Evolutionary conservation across 2,888 invertebrate species (phyloP).

Genomic region (Pterostichus niger): DNA sequence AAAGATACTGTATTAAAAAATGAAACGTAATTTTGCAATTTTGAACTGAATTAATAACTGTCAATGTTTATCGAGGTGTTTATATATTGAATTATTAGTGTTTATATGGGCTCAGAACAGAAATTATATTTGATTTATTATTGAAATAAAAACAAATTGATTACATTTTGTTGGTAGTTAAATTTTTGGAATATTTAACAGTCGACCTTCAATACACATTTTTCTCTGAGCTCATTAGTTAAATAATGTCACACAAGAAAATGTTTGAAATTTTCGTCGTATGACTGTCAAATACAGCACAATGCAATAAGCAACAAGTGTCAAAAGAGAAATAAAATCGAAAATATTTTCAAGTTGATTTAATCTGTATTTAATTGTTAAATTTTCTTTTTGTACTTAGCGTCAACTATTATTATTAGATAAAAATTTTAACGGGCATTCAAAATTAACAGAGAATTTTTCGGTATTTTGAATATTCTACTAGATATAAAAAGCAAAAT

Average conservation of each 20-base stretch:
- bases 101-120: background rate
- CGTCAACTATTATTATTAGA: too few relatives aligned
- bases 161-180: background rate
- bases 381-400: too few relatives aligned
- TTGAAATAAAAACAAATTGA: background rate
- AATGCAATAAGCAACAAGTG: background rate
- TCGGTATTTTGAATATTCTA: background rate
- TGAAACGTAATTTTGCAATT: too few relatives aligned
- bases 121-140: background rate
- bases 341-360: conserved; percentile 19
- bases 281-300: background rate
- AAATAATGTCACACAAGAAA: background rate
- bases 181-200: too few relatives aligned
- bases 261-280: conserved; percentile 5
- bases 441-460: background rate
- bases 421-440: too few relatives aligned
- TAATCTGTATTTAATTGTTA: too few relatives aligned
- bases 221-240: background rate
- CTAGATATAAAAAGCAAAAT: conserved; percentile 23
- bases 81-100: background rate
- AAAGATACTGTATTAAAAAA: background rate
- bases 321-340: background rate
- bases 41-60: background rate
- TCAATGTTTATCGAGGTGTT: background rate
- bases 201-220: too few relatives aligned